These are phyloP conservation scores for Platyrinchus mystaceus DNA, from an alignment of 2,797 vertebrate species.

Conservation along the genomic window DNA sequence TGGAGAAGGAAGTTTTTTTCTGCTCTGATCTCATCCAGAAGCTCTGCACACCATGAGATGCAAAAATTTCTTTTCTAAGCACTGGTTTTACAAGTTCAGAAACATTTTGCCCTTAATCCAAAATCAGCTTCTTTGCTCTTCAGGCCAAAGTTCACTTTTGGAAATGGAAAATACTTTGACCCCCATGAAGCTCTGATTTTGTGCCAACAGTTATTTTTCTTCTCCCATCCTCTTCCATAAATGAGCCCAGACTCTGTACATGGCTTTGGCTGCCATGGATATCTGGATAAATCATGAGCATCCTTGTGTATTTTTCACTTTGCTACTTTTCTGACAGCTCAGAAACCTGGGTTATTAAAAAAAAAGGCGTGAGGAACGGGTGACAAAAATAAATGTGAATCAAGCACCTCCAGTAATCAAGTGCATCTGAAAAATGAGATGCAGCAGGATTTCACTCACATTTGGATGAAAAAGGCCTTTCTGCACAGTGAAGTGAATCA, in stretches of 20 bases:
- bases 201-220: neutral
- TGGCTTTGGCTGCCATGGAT: neutral
- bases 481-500: neutral
- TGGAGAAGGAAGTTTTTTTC: neutral
- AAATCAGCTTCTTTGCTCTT: neutral
- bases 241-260: neutral
- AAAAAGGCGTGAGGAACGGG: neutral
- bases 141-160: neutral
- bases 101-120: neutral
- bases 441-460: neutral
- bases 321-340: neutral
- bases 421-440: neutral
- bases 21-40: neutral
- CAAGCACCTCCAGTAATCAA: neutral
- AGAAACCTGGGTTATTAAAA: neutral
- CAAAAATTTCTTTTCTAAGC: neutral
- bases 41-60: neutral
- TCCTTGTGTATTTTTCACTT: neutral
- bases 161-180: neutral
- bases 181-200: neutral
- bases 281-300: neutral
- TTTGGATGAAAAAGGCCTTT: neutral
- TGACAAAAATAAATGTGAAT: slow-evolving; percentile 2
- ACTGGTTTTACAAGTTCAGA: neutral
- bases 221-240: neutral